Conservation (phyloP, 2,888 invertebrate genomes). For the Cetonia aurata region DNA sequence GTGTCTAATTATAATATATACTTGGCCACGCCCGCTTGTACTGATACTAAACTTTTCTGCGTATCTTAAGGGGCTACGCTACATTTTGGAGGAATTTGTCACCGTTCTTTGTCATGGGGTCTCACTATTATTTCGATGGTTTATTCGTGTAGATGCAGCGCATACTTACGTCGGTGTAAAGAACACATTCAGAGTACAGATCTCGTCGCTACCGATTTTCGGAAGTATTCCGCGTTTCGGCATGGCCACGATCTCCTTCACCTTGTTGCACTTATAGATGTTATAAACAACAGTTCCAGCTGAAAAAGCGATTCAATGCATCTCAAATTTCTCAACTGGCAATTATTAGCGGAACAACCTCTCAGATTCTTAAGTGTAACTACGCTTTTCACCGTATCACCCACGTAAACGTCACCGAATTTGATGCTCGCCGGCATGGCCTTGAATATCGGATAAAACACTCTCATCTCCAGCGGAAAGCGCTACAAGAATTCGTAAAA, state of each 20-base stretch:
- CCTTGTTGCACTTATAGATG: conserved; percentile 32
- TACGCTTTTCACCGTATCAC: conserved; percentile 52
- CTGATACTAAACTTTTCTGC: too few species aligned
- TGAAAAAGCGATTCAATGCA: background rate
- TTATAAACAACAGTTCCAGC: conserved; percentile 26
- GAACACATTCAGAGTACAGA: conserved; percentile 40
- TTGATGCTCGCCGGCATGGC: conserved; percentile 53
- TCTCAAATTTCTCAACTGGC: background rate
- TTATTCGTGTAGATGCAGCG: too few species aligned
- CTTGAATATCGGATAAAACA: conserved; percentile 54
- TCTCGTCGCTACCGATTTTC: conserved; percentile 34
- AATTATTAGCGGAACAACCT: conserved; percentile 34
- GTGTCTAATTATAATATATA: too few species aligned
- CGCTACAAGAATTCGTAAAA: conserved; percentile 52
- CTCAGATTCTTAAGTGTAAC: conserved; percentile 54
- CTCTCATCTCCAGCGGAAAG: conserved; percentile 52
- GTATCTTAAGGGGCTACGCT: too few species aligned
- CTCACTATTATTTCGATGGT: too few species aligned
- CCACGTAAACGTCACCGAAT: conserved; percentile 55
- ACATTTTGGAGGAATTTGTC: too few species aligned
- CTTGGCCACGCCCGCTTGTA: too few species aligned
- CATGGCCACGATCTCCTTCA: conserved; percentile 18
- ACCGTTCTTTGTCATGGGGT: too few species aligned
- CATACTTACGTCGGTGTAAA: conserved; percentile 49
- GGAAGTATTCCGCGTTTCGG: conserved; percentile 44